Base-by-base conservation (phyloP, 2,888 invertebrate genomes). In the Dryomyza anilis region DNA sequence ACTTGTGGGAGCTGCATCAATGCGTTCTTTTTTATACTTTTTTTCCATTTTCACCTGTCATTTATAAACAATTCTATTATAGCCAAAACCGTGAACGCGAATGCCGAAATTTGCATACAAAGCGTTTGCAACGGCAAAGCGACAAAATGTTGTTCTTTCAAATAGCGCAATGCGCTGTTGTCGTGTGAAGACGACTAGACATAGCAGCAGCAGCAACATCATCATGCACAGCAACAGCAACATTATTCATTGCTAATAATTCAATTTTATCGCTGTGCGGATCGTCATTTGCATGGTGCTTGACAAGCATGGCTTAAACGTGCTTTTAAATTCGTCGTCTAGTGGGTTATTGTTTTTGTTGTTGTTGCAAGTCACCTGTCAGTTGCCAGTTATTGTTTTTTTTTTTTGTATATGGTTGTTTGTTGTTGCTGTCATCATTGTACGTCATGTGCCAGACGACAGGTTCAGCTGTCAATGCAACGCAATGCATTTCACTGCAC, bases 91-190 rank as follows among this genome's bases (percentile, higher is more conserved):
- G n/a, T n/a, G n/a, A n/a, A n/a, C n/a, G n/a, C n/a, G n/a, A n/a
- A n/a, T n/a, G n/a, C n/a, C n/a, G 23, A 61, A 61, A 61, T 61
- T 61, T 61, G 53, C 61, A 61, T 61, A 61, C 53, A 61, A 61
- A 61, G 43, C 53, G 53, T 27, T 29, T 43, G n/a, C 43, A 39
- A n/a, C n/a, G n/a, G n/a, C n/a, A n/a, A n/a, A n/a, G n/a, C n/a
- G n/a, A 19, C 55, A 16, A 55, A 19, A 12, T 30, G 55, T 33
- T 55, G 36, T 36, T 23, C 14, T 52, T 43, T 43, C 43, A 16
- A n/a, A 43, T 19, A 50, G n/a, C 25, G 19, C 36, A 36, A 36
- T 19, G 21, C 23, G 36, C 10, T 33, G 55, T 21, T 21, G n/a
- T n/a, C n/a, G n/a, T n/a, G n/a, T n/a, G n/a, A n/a, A n/a, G n/a